Conservation (phyloP, 2,797 vertebrate genomes). For the Sylvilagus floridanus region DNA sequence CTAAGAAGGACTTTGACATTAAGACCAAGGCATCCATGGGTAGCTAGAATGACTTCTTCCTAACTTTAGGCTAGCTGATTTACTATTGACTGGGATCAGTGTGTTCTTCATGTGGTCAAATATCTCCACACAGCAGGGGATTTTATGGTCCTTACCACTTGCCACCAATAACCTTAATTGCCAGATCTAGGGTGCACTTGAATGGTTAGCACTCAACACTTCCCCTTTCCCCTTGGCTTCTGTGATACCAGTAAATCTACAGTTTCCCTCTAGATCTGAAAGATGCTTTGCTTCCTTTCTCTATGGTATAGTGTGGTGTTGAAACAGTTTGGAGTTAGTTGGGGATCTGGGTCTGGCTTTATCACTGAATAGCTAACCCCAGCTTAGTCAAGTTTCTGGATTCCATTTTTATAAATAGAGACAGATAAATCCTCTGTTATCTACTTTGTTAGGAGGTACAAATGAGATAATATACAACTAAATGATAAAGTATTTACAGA, state of each 20-base stretch:
- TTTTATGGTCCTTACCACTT: background rate
- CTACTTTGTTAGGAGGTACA: background rate
- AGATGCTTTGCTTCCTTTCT: background rate
- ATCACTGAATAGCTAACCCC: background rate
- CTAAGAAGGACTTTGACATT: background rate
- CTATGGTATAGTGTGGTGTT: background rate
- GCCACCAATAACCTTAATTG: background rate
- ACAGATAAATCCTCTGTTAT: background rate
- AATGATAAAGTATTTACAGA: background rate
- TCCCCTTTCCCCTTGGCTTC: background rate
- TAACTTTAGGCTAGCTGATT: background rate
- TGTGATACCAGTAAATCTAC: background rate
- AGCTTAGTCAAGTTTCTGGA: background rate
- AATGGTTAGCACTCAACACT: background rate
- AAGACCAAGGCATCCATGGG: background rate
- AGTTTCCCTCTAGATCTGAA: background rate
- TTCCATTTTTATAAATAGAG: slow-evolving; percentile 15
- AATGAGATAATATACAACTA: background rate
- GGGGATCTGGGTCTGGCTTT: background rate
- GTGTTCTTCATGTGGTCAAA: background rate
- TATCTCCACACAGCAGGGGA: background rate
- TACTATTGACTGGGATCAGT: background rate
- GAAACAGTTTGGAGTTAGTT: background rate
- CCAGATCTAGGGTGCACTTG: background rate
- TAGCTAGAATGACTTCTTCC: background rate